Evolutionary conservation across 2,888 invertebrate species (phyloP).

Genomic region (Cylindroiulus punctatus): DNA sequence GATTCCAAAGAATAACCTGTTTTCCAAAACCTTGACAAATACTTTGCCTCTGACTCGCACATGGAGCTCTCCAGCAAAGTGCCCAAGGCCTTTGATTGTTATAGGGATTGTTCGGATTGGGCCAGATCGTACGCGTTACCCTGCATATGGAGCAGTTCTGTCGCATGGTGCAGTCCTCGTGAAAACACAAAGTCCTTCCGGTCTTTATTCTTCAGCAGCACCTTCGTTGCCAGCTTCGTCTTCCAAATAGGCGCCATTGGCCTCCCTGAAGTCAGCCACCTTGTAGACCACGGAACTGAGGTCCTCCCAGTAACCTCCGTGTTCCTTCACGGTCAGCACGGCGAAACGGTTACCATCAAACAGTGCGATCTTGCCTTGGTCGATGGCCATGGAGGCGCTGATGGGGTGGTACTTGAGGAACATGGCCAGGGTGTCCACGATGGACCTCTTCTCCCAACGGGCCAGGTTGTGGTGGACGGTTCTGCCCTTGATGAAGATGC

Average conservation of each 20-base stretch:
- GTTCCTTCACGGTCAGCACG: conserved; percentile 59
- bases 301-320: conserved; percentile 59
- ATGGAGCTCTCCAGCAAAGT: neutral
- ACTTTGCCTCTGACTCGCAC: neutral
- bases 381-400: conserved; percentile 59
- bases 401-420: conserved; percentile 59
- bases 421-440: conserved; percentile 59
- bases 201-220: conserved; percentile 50
- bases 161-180: conserved; percentile 2
- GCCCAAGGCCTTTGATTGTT: neutral
- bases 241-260: conserved; percentile 59
- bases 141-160: conserved; percentile 6
- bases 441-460: conserved; percentile 59
- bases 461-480: conserved; percentile 65
- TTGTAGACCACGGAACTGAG: conserved; percentile 58
- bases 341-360: conserved; percentile 58
- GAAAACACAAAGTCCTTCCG: neutral
- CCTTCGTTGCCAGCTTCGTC: conserved; percentile 55
- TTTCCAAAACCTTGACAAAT: neutral
- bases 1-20: conserved; percentile 15
- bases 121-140: neutral
- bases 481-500: conserved; percentile 70
- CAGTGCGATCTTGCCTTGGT: conserved; percentile 57
- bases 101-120: neutral
- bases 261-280: conserved; percentile 59